Conservation (phyloP, 2,797 vertebrate species). For the Meda fulgida region DNA sequence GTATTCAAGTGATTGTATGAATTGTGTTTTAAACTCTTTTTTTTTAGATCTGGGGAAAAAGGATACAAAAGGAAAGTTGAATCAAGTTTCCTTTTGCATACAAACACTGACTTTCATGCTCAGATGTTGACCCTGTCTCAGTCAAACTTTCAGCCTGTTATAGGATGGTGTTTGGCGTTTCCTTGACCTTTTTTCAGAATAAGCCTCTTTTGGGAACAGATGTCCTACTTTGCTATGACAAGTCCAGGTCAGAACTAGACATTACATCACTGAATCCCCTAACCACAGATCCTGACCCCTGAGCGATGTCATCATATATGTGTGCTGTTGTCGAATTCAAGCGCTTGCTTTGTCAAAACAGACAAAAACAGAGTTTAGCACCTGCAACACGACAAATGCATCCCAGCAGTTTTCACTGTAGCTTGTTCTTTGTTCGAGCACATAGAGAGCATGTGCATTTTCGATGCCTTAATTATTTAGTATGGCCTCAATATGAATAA, state of each 20-base stretch:
- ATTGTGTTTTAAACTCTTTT: background rate
- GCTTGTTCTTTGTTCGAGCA: slow-evolving; percentile 45
- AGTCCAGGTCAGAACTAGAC: slow-evolving; percentile 58
- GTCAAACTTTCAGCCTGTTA: slow-evolving; percentile 17
- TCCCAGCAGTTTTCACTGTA: slow-evolving; percentile 22
- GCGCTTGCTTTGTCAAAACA: slow-evolving; percentile 29
- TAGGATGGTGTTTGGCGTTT: slow-evolving; percentile 56
- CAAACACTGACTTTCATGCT: slow-evolving; percentile 9
- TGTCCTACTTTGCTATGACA: slow-evolving; percentile 72
- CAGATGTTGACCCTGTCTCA: slow-evolving; percentile 21
- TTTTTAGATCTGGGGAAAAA: background rate
- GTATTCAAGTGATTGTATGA: background rate
- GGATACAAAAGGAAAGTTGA: background rate
- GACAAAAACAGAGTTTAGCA: slow-evolving; percentile 17
- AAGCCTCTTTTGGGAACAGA: slow-evolving; percentile 75
- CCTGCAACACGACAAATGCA: slow-evolving; percentile 12
- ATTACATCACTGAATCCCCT: slow-evolving; percentile 29
- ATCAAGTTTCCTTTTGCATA: background rate
- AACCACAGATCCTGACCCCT: slow-evolving; percentile 13
- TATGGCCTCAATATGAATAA: slow-evolving; percentile 76
- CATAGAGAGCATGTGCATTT: slow-evolving; percentile 44
- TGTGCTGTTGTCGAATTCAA: slow-evolving; percentile 12
- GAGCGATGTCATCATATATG: slow-evolving; percentile 1
- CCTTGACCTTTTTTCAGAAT: slow-evolving; percentile 69
- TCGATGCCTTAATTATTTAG: slow-evolving; percentile 65